Evolutionary conservation across 2,797 vertebrate species (phyloP).

Genomic region (Synaphobranchus kaupii): DNA sequence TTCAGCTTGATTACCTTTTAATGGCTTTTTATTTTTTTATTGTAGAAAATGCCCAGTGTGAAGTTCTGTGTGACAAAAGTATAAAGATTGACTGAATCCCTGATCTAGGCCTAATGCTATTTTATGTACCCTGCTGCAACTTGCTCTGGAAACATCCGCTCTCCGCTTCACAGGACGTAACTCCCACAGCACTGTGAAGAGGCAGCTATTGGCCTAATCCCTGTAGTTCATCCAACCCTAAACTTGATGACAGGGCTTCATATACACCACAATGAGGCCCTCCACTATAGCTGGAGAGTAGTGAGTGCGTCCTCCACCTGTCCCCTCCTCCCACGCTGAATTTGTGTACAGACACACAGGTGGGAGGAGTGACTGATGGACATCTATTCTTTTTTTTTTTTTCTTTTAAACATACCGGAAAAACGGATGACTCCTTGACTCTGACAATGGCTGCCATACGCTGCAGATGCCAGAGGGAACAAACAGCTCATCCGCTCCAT

Average conservation of each 20-base stretch:
- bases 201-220: background rate
- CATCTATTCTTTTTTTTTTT: background rate
- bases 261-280: background rate
- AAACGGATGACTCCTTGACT: background rate
- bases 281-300: background rate
- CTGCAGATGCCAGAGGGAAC: background rate
- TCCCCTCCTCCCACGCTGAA: background rate
- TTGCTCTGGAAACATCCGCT: background rate
- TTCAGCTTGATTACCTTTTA: too few species aligned
- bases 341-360: background rate
- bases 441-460: background rate
- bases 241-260: background rate
- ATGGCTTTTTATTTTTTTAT: too few species aligned
- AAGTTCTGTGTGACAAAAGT: too few species aligned
- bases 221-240: background rate
- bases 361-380: background rate
- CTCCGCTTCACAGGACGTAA: background rate
- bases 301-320: background rate
- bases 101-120: background rate
- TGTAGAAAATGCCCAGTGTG: too few species aligned
- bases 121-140: background rate
- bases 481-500: conserved; percentile 41
- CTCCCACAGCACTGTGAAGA: background rate
- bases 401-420: background rate
- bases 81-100: too few species aligned